Evolutionary conservation across 2,888 invertebrate species (phyloP), one percentile per base, ranked within the genome.

Genomic region (Thera britannica): DNA sequence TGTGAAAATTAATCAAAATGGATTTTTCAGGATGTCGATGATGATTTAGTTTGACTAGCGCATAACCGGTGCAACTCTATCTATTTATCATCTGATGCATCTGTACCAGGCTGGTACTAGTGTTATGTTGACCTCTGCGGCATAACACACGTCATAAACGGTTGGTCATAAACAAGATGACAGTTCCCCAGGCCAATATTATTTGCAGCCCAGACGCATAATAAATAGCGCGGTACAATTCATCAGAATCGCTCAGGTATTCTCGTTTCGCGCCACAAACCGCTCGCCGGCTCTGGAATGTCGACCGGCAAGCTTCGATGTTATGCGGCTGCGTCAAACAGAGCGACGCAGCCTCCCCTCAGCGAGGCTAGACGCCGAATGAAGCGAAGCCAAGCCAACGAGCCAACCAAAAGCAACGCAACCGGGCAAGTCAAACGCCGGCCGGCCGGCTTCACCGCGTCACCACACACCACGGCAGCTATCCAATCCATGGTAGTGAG

Each of bases 261-360:
- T 90, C 88, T 81, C 84, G 87, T 87, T 90, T 92, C 89, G 90
- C 90, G 88, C 92, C 88, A 90, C 90, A 90, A 90, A 83, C 86
- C 83, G 83, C 79, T 74, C 62, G 74, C 80, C 78, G 83, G 71
- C 85, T 81, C 71, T 79, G 92, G 92, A 93, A 93, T 93, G 93
- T 83, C 88, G 90, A 89, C 86, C 71, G 86, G 87, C 91, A 83
- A 85, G 88, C 85, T 86, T 76, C 85, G 85, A 86, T 83, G 80
- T 84, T 79, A 80, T 81, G 83, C 77, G 80, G 77, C 74, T 78
- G 75, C 78, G 77, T 78, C 81, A 82, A 83, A 80, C 79, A 78
- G 81, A 82, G 80, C 80, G 82, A 84, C 84, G 80, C 82, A 72
- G 72, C 78, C 85, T 75, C 77, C 77, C 76, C 71, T 36, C 23